Percentiles rank a stretch among this genome's conserved stretches.
Evolutionary conservation across 1,140 invertebrate species (phyloP).

Genomic region (Cydia fagiglandana): DNA sequence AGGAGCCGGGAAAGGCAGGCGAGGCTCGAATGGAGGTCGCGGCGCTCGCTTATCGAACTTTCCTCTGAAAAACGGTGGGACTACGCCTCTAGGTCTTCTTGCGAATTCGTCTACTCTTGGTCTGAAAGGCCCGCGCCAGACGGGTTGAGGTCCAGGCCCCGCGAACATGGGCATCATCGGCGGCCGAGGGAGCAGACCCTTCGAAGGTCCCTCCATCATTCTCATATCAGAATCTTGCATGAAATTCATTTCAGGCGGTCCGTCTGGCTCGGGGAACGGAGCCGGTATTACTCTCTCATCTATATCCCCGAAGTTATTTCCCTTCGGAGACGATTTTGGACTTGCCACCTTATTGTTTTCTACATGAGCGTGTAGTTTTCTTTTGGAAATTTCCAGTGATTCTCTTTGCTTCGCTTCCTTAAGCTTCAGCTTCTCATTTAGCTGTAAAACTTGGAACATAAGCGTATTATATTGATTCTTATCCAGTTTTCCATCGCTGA

Average conservation of each 20-base stretch:
- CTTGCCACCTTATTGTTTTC: conserved; percentile 76
- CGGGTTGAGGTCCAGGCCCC: conserved; percentile 43
- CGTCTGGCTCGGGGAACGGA: conserved; percentile 53
- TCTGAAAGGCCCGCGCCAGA: conserved; percentile 57
- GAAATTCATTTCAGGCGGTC: conserved; percentile 47
- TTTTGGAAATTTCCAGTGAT: conserved; percentile 71
- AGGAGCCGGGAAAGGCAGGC: conserved; percentile 51
- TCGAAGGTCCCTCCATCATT: conserved; percentile 42
- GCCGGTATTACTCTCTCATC: conserved; percentile 72
- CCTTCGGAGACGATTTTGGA: conserved; percentile 60
- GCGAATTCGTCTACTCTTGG: conserved; percentile 57
- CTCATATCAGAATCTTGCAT: conserved; percentile 68
- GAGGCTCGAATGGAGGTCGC: conserved; percentile 54
- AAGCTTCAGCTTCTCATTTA: conserved; percentile 89
- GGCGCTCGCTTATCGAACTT: conserved; percentile 62
- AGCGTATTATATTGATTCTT: conserved; percentile 89
- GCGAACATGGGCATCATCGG: conserved; percentile 61
- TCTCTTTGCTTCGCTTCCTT: conserved; percentile 87
- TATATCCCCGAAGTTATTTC: conserved; percentile 74
- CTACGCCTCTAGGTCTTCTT: conserved; percentile 59
- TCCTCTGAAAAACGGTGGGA: conserved; percentile 60
- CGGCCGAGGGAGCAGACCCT: conserved; percentile 55
- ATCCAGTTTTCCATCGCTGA: conserved; percentile 86
- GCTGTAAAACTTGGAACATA: conserved; percentile 87
- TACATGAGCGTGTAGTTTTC: conserved; percentile 62